phyloP scores from a whole-genome alignment of 2,113 vertebrate genomes.

The Petromus typicus region DNA sequence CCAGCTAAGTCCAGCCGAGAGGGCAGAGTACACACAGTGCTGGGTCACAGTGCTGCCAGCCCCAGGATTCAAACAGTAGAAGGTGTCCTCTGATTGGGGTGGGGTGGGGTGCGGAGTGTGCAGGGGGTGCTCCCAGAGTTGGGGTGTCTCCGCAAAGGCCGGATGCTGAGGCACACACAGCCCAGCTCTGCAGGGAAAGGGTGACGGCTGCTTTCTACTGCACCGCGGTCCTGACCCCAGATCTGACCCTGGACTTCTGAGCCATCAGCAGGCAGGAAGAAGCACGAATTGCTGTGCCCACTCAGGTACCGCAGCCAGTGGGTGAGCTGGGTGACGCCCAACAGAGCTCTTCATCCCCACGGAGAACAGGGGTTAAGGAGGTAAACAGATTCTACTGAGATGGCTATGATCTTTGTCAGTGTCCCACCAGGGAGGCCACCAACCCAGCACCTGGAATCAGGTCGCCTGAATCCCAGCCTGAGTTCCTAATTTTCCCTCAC shows the following conservation, averaged over 20 bases:
- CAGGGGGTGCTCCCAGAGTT: background rate
- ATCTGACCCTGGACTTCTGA: background rate
- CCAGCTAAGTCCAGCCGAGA: background rate
- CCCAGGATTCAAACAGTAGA: background rate
- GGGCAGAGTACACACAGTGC: fast-evolving
- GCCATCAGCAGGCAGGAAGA: background rate
- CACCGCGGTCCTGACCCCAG: fast-evolving
- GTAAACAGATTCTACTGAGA: background rate
- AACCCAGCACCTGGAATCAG: fast-evolving
- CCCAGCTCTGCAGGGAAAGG: background rate
- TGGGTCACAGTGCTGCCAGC: background rate
- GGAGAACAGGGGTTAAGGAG: background rate
- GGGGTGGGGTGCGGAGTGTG: background rate
- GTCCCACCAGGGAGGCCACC: background rate
- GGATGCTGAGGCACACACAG: background rate
- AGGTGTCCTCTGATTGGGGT: too few relatives aligned
- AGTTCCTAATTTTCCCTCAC: background rate
- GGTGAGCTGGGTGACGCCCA: background rate
- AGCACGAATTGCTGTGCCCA: background rate
- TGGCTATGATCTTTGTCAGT: background rate
- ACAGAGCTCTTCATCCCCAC: background rate
- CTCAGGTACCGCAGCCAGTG: background rate
- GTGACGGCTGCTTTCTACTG: background rate
- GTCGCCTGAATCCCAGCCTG: background rate
- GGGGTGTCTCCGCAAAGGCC: background rate